A percentile compares a stretch with the other conserved stretches of the same genome.
These are phyloP conservation scores for Calliopum simillimum DNA, from an alignment of 2,888 invertebrate genomes.

Conservation along the genomic window DNA sequence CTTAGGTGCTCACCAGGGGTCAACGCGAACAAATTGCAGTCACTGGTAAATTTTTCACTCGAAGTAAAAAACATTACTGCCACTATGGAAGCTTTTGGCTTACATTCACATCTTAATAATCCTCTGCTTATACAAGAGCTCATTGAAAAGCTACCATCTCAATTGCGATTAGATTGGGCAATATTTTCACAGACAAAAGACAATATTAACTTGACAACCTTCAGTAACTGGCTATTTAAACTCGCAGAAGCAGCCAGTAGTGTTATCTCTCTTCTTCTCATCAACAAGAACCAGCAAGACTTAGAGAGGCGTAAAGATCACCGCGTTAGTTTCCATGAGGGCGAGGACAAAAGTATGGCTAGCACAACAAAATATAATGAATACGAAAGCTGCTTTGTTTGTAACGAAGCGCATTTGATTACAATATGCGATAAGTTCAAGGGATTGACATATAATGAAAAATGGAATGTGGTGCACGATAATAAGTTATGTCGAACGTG, in stretches of 20 bases:
- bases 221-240: slow-evolving; percentile 35
- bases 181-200: neutral
- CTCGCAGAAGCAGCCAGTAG: slow-evolving; percentile 31
- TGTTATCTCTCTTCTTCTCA: neutral
- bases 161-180: slow-evolving; percentile 34
- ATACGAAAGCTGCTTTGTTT: neutral
- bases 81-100: slow-evolving; percentile 26
- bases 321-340: slow-evolving; percentile 26
- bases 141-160: slow-evolving; percentile 20
- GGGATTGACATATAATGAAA: slow-evolving; percentile 3
- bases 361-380: too few species aligned
- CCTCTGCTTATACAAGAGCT: slow-evolving; percentile 11
- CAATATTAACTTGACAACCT: slow-evolving; percentile 10
- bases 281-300: neutral
- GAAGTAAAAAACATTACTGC: slow-evolving; percentile 36
- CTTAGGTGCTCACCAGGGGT: slow-evolving; percentile 22
- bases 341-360: too few species aligned
- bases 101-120: slow-evolving; percentile 25
- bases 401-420: neutral
- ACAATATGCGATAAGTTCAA: slow-evolving; percentile 9
- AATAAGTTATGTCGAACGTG: slow-evolving; percentile 33
- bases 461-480: slow-evolving; percentile 31
- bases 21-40: slow-evolving; percentile 26
- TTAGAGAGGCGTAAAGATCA: slow-evolving; percentile 11
- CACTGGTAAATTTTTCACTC: slow-evolving; percentile 31